These are phyloP conservation scores for Prunella himalayana DNA, from an alignment of 2,113 vertebrate genomes.

Conservation along the genomic window DNA sequence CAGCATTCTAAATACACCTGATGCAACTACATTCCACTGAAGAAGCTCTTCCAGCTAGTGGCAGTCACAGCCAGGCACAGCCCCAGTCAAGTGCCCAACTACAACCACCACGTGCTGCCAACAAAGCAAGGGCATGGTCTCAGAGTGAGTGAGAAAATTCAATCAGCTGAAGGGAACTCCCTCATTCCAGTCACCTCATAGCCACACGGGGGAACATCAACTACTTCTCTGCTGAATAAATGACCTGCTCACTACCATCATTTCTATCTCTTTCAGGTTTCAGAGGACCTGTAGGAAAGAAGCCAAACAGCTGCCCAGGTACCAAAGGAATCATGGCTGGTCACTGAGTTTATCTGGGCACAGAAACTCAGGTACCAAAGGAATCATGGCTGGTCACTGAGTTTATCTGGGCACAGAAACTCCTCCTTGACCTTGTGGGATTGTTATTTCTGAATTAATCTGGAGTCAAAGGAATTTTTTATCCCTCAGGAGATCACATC, in stretches of 20 bases:
- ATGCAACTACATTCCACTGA: not conserved
- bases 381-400: not conserved
- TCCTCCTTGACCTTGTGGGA: not conserved
- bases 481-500: not conserved
- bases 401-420: not conserved
- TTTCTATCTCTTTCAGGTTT: not conserved
- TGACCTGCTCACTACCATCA: not conserved
- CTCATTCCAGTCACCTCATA: not conserved
- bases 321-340: not conserved
- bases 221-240: not conserved
- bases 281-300: not conserved
- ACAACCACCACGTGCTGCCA: not conserved
- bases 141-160: not conserved
- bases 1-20: not conserved
- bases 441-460: not conserved
- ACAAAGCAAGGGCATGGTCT: not conserved
- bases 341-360: not conserved
- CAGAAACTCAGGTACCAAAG: not conserved
- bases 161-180: not conserved
- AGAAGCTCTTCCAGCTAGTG: not conserved
- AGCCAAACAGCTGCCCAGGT: not conserved
- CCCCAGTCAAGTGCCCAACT: not conserved
- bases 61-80: not conserved
- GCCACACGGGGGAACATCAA: rapidly evolving
- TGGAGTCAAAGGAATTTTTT: not conserved